A percentile compares a stretch with the other conserved stretches of the same genome.
phyloP scores from a whole-genome alignment of 2,888 invertebrate genomes.

The Hyles lineata region DNA sequence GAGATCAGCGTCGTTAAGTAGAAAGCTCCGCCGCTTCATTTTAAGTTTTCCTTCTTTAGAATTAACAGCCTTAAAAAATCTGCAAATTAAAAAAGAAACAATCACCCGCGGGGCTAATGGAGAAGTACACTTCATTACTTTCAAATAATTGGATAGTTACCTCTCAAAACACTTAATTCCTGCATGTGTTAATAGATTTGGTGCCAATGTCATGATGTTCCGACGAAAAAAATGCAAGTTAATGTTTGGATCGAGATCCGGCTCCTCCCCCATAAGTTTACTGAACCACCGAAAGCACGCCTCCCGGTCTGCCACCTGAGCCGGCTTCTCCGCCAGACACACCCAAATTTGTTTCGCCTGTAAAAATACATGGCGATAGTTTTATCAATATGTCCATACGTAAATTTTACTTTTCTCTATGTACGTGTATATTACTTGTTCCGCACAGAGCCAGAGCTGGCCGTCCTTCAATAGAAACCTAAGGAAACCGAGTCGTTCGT shows the following conservation, averaged over 20 bases:
- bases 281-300: constrained; percentile 99
- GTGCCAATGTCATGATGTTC: constrained; percentile 96
- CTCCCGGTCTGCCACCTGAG: constrained; percentile 96
- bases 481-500: constrained; percentile 96
- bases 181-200: constrained; percentile 95
- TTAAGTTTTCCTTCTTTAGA: constrained; percentile 97
- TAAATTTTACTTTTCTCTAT: neutral
- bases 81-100: constrained; percentile 54
- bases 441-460: constrained; percentile 97
- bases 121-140: neutral
- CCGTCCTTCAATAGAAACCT: constrained; percentile 97
- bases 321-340: constrained; percentile 96
- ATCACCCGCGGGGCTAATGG: neutral
- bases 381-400: constrained; percentile 22
- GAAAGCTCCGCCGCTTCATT: constrained; percentile 92
- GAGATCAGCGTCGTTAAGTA: constrained; percentile 97
- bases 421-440: constrained; percentile 85
- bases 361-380: constrained; percentile 38
- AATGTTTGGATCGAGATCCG: constrained; percentile 97
- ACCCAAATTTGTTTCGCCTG: constrained; percentile 98
- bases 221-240: constrained; percentile 98
- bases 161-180: constrained; percentile 95
- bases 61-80: constrained; percentile 97
- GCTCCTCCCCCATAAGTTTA: constrained; percentile 98
- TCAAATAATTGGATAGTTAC: constrained; percentile 46